Base-by-base conservation (phyloP, 1,140 invertebrate species). In the Aphis gossypii region DNA sequence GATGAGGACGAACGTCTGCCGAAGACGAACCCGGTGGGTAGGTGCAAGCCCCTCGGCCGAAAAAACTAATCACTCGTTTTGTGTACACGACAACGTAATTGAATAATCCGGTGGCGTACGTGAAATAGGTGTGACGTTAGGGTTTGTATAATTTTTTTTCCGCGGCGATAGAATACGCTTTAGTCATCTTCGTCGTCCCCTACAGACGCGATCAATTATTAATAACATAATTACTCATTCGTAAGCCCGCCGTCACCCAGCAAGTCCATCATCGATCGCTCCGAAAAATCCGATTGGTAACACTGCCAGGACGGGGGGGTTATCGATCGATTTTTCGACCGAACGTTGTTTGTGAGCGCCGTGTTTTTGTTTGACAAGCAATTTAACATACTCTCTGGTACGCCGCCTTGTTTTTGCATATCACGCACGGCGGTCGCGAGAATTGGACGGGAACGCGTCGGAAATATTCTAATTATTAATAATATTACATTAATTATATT, bases 41-140 rank as follows among this genome's bases (percentile, higher is more conserved):
- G 23, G 9, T 44, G 41, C 41, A 9, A 11, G 5, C 23, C 83
- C 44, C 41, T 86, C 84, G 7, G 20, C 23, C 38, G 41, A 41
- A 30, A 86, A 86, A 86, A 86, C 84, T 46, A 86, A 86, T 86
- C 84, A 86, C 23, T 86, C 84, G 84, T 86, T 86, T 25, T 86
- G 84, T 86, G 30, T 30, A 30, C 41, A 46, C 84, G 44, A 44
- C 14, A 44, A 86, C 30, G 84, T n/a, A 86, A 86, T 86, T 46
- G 44, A 86, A 86, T 86, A 86, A 86, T 86, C 30, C 38, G 60
- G 60, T n/a, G 60, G 30, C 60, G 60, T 76, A 76, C 60, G 60
- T 76, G 84, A 46, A 86, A 86, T 44, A 86, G 84, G 84, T 46
- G 84, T 41, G 84, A 86, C 38, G 41, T 86, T 86, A 46, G 84